phyloP scores from a whole-genome alignment of 2,113 vertebrate species.

The Pampusana beccarii region DNA sequence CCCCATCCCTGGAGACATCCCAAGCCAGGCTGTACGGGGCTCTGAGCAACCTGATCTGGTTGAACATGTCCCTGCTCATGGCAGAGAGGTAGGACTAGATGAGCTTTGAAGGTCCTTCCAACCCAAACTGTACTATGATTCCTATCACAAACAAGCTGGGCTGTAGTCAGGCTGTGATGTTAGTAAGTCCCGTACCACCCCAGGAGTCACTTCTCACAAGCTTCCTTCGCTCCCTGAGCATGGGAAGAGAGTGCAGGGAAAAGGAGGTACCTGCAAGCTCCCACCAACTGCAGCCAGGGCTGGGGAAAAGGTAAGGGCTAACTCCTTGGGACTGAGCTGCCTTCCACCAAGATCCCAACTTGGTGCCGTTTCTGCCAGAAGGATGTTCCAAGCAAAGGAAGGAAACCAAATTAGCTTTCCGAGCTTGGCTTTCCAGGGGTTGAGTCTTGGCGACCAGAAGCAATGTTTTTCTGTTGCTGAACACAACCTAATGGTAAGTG shows the following conservation, averaged over 20 bases:
- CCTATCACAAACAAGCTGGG: too few relatives aligned
- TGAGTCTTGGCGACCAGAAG: background rate
- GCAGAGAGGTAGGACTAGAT: too few relatives aligned
- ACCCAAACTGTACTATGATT: too few relatives aligned
- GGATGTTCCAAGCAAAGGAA: background rate
- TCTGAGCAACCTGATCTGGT: too few relatives aligned
- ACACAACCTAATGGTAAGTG: background rate
- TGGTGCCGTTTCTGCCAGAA: background rate
- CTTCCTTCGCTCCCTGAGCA: too few relatives aligned
- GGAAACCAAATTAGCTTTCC: background rate
- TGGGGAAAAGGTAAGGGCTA: background rate
- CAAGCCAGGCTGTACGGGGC: too few relatives aligned
- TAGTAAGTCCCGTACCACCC: too few relatives aligned
- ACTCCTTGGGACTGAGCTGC: background rate
- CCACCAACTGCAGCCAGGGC: background rate
- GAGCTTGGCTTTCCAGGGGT: background rate
- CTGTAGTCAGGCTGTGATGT: too few relatives aligned
- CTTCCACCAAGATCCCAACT: background rate
- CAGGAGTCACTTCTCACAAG: too few relatives aligned
- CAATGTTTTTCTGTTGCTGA: background rate
- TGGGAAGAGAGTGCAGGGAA: background rate
- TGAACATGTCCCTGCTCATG: too few relatives aligned
- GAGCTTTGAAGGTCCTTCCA: too few relatives aligned
- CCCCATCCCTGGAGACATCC: too few relatives aligned
- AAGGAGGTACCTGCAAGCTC: background rate